Evolutionary conservation across 2,113 vertebrate genomes (phyloP).

Genomic region (Chaetorhynchus papuensis): DNA sequence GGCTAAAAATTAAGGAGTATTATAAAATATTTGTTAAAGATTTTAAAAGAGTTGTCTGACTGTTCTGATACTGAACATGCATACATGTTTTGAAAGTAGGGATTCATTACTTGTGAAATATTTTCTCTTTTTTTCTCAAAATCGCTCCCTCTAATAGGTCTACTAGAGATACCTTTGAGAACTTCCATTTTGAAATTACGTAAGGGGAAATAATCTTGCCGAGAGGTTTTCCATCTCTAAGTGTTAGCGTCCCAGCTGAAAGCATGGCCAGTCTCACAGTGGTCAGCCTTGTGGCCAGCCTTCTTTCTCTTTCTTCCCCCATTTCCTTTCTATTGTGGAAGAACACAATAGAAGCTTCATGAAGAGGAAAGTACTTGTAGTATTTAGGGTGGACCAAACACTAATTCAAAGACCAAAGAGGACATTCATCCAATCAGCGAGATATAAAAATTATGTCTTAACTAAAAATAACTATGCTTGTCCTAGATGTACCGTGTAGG

Average conservation of each 20-base stretch:
- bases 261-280: neutral
- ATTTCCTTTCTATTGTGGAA: conserved; percentile 51
- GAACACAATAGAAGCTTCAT: conserved; percentile 27
- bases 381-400: conserved; percentile 26
- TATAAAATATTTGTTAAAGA: neutral
- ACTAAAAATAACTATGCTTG: neutral
- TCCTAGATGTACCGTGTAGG: neutral
- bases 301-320: conserved; percentile 9
- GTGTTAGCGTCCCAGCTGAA: neutral
- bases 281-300: neutral
- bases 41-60: neutral
- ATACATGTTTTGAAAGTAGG: neutral
- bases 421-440: neutral
- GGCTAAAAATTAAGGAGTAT: neutral
- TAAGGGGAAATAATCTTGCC: neutral
- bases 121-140: neutral
- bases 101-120: neutral
- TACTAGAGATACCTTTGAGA: neutral
- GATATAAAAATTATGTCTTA: neutral
- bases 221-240: neutral
- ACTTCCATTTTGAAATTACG: neutral
- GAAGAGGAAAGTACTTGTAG: conserved; percentile 21
- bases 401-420: neutral
- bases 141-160: neutral
- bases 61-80: neutral